These are phyloP conservation scores for Bombus picipes DNA, from an alignment of 1,140 invertebrate genomes.

Conservation along the genomic window DNA sequence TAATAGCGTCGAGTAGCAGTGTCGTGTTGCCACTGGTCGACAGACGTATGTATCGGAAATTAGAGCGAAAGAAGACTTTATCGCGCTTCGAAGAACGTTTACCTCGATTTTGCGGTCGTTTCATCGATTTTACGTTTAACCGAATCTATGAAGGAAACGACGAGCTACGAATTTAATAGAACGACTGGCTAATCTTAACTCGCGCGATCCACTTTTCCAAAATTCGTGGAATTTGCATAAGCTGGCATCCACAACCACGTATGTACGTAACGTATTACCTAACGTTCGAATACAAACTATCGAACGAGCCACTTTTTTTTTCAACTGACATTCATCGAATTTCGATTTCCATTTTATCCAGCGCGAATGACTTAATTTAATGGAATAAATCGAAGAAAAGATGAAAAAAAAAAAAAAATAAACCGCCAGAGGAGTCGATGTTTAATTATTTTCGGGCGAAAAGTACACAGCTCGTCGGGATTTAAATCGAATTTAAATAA, in stretches of 20 bases:
- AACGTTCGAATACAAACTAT: not conserved
- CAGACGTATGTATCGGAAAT: not conserved
- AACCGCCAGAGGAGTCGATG: not conserved
- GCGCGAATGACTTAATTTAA: not conserved
- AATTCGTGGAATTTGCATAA: too few relatives aligned
- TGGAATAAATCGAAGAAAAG: not conserved
- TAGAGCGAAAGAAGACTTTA: not conserved
- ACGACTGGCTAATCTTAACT: too few relatives aligned
- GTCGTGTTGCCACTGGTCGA: not conserved
- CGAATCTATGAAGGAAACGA: not conserved
- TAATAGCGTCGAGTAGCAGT: slow-evolving; percentile 11
- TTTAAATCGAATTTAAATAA: slow-evolving; percentile 49
- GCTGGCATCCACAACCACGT: too few relatives aligned
- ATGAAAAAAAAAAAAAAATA: not conserved
- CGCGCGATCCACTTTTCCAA: too few relatives aligned
- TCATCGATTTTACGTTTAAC: not conserved
- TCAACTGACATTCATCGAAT: not conserved
- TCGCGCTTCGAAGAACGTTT: not conserved
- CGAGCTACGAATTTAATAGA: too few relatives aligned
- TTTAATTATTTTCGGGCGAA: slow-evolving; percentile 38
- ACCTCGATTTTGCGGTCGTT: too few relatives aligned
- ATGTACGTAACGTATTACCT: too few relatives aligned
- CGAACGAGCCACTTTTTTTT: not conserved
- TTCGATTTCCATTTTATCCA: not conserved
- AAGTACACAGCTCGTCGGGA: slow-evolving; percentile 9